phyloP scores from a whole-genome alignment of 2,797 vertebrate species.

The Eidolon dupreanum region DNA sequence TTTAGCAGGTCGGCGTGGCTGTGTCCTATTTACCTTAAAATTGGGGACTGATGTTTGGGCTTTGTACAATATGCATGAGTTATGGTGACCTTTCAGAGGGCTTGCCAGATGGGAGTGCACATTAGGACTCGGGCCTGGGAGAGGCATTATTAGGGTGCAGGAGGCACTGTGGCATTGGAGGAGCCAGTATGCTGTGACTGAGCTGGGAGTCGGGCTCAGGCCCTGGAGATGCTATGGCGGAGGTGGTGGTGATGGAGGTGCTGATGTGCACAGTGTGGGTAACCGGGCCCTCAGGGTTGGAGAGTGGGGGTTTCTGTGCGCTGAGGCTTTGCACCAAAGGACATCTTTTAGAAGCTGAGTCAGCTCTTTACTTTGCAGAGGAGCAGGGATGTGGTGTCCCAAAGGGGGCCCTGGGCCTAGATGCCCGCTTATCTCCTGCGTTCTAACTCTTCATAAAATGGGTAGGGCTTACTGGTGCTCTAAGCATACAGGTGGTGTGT shows the following conservation, averaged over 20 bases:
- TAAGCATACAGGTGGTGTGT: rapidly evolving
- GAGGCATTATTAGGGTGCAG: not conserved
- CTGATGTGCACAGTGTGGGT: not conserved
- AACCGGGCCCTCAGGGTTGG: rapidly evolving
- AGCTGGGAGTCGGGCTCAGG: not conserved
- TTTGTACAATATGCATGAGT: rapidly evolving
- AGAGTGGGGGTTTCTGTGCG: rapidly evolving
- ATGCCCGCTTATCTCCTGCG: rapidly evolving
- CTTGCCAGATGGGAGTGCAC: too few species aligned
- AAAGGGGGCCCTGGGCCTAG: not conserved
- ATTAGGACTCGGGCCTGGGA: not conserved
- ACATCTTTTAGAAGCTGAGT: not conserved
- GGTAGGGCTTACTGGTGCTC: too few species aligned
- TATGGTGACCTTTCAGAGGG: rapidly evolving
- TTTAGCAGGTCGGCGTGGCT: rapidly evolving
- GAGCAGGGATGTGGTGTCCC: rapidly evolving
- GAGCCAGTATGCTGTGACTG: not conserved
- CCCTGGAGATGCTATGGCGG: not conserved
- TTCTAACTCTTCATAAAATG: too few species aligned
- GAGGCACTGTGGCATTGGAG: not conserved
- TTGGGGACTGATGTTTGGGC: rapidly evolving
- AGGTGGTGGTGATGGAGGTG: not conserved
- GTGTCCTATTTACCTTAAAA: rapidly evolving
- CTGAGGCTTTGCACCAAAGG: not conserved
- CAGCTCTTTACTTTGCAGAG: too few species aligned